Percentiles rank a stretch among this genome's conserved stretches.
These are phyloP conservation scores for Sebastes miniatus DNA, from an alignment of 2,797 vertebrate genomes.

Conservation along the genomic window DNA sequence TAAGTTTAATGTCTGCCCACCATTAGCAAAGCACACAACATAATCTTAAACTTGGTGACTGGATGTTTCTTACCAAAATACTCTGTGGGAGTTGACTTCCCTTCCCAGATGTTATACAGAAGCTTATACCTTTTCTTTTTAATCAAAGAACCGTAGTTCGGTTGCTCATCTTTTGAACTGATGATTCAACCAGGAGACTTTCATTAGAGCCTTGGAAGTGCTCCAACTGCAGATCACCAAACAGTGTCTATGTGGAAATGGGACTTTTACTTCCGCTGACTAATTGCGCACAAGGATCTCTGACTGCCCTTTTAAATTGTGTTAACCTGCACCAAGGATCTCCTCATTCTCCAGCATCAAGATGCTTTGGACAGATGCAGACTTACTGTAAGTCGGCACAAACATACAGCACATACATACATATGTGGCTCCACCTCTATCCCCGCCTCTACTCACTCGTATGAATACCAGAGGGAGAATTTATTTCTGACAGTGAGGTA, in stretches of 20 bases:
- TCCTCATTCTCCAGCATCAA: constrained; percentile 36
- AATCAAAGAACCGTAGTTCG: neutral
- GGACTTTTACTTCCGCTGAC: neutral
- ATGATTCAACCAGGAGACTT: neutral
- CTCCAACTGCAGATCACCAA: neutral
- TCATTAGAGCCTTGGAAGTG: neutral
- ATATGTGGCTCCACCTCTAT: constrained; percentile 10
- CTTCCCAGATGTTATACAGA: neutral
- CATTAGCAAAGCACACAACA: neutral
- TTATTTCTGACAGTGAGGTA: constrained; percentile 17
- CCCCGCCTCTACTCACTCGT: constrained; percentile 11
- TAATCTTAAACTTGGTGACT: neutral
- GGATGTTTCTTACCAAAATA: neutral
- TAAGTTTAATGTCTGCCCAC: neutral
- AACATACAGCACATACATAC: constrained; percentile 16
- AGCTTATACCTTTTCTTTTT: neutral
- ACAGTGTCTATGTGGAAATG: neutral
- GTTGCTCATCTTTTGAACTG: constrained; percentile 1
- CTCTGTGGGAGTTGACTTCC: neutral
- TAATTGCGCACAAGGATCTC: neutral
- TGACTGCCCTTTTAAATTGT: neutral
- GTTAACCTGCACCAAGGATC: neutral
- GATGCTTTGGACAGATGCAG: constrained; percentile 47
- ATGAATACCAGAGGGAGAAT: neutral
- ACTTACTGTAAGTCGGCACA: neutral